Conservation (phyloP, 2,797 vertebrate species). For the Enteromius afrohamiltoni region DNA sequence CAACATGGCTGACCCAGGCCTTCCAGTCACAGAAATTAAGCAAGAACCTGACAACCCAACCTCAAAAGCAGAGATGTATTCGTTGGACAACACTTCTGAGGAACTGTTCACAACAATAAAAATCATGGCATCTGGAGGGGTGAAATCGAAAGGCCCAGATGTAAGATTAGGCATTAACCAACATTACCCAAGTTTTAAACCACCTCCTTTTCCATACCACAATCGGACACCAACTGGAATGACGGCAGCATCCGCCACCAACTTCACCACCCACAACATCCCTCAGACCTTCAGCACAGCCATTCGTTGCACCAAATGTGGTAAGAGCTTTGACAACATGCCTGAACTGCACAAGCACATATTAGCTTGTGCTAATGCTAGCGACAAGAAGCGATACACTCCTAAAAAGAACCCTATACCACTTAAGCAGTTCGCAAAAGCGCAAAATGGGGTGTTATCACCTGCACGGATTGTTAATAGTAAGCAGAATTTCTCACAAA, state of each 20-base stretch:
- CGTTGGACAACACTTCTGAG: conserved; percentile 83
- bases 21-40: conserved; percentile 52
- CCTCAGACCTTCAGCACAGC: conserved; percentile 97
- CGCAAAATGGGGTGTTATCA: conserved; percentile 86
- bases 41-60: conserved; percentile 41
- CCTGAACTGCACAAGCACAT: conserved; percentile 97
- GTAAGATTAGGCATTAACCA: conserved; percentile 97
- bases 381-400: conserved; percentile 95
- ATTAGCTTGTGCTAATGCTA: conserved; percentile 92
- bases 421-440: conserved; percentile 89
- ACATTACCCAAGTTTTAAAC: conserved; percentile 98
- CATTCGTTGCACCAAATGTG: conserved; percentile 97
- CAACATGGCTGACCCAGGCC: conserved; percentile 32
- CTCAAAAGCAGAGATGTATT: conserved; percentile 74
- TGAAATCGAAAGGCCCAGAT: conserved; percentile 89
- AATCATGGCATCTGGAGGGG: conserved; percentile 89
- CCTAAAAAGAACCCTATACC: conserved; percentile 97
- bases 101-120: conserved; percentile 95
- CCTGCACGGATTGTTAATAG: conserved; percentile 74
- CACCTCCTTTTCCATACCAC: conserved; percentile 97
- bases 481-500: conserved; percentile 83
- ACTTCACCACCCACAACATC: conserved; percentile 98
- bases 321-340: conserved; percentile 98
- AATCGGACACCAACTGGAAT: conserved; percentile 89
- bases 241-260: conserved; percentile 88